A percentile compares a stretch with the other conserved stretches of the same genome.
Conservation (phyloP, 2,797 vertebrate genomes). For the Thamnophis elegans region DNA sequence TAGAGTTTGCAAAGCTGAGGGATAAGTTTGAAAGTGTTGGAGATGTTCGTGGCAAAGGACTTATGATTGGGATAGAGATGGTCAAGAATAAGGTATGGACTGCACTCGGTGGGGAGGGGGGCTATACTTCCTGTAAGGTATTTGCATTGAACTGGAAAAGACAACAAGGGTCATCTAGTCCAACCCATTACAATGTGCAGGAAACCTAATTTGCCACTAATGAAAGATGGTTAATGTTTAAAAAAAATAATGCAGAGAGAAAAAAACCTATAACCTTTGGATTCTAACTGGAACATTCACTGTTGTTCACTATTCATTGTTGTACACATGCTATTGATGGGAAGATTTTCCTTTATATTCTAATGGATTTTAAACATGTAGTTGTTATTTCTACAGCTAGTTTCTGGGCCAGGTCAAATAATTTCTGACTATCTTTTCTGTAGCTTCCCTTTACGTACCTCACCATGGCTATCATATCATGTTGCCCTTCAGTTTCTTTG, state of each 20-base stretch:
- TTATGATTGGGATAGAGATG: conserved; percentile 93
- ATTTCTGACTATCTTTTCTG: neutral
- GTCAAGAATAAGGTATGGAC: conserved; percentile 87
- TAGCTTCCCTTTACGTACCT: neutral
- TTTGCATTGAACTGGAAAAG: neutral
- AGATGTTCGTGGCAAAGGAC: conserved; percentile 93
- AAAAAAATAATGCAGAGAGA: neutral
- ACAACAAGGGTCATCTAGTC: neutral
- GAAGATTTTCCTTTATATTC: neutral
- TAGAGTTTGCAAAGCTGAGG: conserved; percentile 83
- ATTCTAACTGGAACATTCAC: neutral
- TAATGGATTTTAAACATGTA: neutral
- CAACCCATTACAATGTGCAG: neutral
- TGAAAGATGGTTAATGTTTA: neutral
- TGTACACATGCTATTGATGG: neutral
- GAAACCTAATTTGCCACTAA: neutral
- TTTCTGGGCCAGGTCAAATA: neutral
- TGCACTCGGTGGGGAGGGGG: neutral
- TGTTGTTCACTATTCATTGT: neutral
- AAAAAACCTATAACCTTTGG: neutral
- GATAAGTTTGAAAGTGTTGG: conserved; percentile 88
- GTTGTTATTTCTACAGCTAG: neutral
- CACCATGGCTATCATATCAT: neutral
- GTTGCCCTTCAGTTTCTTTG: neutral
- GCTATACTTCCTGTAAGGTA: neutral